These are phyloP conservation scores for Norana najaformis DNA, from an alignment of 2,888 invertebrate genomes.

Conservation along the genomic window DNA sequence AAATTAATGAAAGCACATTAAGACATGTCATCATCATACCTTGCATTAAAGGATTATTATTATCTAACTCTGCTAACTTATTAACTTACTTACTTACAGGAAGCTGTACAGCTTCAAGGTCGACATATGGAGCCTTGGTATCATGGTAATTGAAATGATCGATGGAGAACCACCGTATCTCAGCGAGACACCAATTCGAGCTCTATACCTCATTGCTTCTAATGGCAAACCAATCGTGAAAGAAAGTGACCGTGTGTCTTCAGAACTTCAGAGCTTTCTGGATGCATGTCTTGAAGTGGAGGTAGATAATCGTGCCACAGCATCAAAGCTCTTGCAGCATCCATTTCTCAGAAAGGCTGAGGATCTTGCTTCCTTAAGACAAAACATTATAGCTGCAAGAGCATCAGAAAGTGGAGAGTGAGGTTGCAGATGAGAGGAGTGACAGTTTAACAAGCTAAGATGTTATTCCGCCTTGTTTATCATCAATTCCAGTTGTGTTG, in stretches of 20 bases:
- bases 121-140: constrained; percentile 96
- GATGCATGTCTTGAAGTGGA: constrained; percentile 68
- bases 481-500: background rate
- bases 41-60: background rate
- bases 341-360: constrained; percentile 94
- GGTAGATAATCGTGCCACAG: constrained; percentile 66
- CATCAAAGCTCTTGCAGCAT: constrained; percentile 72
- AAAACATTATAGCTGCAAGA: constrained; percentile 72
- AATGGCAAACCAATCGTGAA: constrained; percentile 99
- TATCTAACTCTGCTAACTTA: background rate
- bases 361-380: constrained; percentile 92
- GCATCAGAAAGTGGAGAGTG: background rate
- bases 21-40: background rate
- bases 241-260: constrained; percentile 90
- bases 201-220: constrained; percentile 94
- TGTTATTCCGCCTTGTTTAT: background rate
- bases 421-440: background rate
- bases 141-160: constrained; percentile 99
- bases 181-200: constrained; percentile 93
- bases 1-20: no score
- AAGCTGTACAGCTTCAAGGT: constrained; percentile 98
- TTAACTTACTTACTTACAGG: constrained; percentile 63
- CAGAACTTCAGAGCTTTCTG: constrained; percentile 86
- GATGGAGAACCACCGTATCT: constrained; percentile 99
- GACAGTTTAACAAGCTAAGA: background rate